phyloP scores from a whole-genome alignment of 2,113 vertebrate genomes.

The Sturnus vulgaris region DNA sequence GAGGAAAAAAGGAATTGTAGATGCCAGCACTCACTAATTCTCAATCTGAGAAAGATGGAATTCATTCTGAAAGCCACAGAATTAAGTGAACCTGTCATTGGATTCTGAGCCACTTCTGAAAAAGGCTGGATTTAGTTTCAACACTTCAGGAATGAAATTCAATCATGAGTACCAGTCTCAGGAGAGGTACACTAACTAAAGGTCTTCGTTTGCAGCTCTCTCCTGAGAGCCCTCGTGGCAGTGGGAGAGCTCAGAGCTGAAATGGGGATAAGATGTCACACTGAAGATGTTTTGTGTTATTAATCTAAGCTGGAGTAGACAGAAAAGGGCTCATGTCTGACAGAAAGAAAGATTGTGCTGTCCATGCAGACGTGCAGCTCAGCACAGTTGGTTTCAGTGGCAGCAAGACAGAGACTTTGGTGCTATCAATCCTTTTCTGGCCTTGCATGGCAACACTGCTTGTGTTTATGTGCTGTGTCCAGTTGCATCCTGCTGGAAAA shows the following conservation, averaged over 20 bases:
- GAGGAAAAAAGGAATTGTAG: background rate
- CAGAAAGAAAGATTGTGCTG: background rate
- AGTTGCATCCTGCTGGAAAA: background rate
- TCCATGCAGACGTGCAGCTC: background rate
- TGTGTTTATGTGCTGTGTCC: background rate
- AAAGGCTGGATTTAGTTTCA: slow-evolving; percentile 44
- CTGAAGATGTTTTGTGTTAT: background rate
- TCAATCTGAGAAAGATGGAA: background rate
- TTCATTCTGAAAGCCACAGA: slow-evolving; percentile 3
- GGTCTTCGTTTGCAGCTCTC: background rate
- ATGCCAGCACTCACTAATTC: background rate
- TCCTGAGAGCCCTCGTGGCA: background rate
- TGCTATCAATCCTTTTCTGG: background rate
- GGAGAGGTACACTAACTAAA: background rate
- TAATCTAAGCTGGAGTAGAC: background rate
- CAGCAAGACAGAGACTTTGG: background rate
- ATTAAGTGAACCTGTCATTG: background rate
- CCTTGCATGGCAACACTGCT: background rate
- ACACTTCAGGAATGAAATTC: slow-evolving; percentile 4
- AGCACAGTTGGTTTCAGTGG: background rate
- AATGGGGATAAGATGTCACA: background rate
- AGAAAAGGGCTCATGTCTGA: background rate
- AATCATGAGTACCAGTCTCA: background rate
- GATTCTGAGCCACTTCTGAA: background rate
- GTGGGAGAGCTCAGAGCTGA: background rate